Conservation (phyloP, 2,113 vertebrate species). For the Colius striatus region DNA sequence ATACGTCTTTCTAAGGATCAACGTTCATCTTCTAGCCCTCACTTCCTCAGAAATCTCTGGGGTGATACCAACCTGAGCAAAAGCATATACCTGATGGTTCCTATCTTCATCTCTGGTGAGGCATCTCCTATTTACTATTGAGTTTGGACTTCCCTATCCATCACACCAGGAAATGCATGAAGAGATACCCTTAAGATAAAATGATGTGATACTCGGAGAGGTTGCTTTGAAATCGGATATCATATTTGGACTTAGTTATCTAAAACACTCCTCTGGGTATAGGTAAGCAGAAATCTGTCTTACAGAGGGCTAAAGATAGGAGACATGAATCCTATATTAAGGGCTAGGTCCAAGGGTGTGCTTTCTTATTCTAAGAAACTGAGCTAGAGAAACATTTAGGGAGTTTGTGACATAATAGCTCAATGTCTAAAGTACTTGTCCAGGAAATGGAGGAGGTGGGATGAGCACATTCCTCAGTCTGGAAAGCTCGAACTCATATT, state of each 20-base stretch:
- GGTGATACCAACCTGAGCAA: not conserved
- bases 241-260: not conserved
- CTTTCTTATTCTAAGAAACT: not conserved
- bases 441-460: not conserved
- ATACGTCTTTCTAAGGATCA: not conserved
- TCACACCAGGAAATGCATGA: not conserved
- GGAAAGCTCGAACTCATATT: not conserved
- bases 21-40: not conserved
- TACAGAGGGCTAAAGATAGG: not conserved
- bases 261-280: not conserved
- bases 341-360: not conserved
- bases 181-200: not conserved
- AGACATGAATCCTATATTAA: not conserved
- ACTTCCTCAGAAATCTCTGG: not conserved
- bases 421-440: not conserved
- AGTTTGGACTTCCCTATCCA: not conserved
- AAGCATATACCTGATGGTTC: not conserved
- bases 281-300: not conserved
- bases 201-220: not conserved
- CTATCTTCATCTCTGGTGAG: not conserved
- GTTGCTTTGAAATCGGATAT: not conserved
- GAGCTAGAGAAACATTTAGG: not conserved
- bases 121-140: not conserved
- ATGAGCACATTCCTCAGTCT: not conserved
- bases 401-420: not conserved